Conservation (phyloP, 1,140 invertebrate genomes). For the Sinonovacula constricta region DNA sequence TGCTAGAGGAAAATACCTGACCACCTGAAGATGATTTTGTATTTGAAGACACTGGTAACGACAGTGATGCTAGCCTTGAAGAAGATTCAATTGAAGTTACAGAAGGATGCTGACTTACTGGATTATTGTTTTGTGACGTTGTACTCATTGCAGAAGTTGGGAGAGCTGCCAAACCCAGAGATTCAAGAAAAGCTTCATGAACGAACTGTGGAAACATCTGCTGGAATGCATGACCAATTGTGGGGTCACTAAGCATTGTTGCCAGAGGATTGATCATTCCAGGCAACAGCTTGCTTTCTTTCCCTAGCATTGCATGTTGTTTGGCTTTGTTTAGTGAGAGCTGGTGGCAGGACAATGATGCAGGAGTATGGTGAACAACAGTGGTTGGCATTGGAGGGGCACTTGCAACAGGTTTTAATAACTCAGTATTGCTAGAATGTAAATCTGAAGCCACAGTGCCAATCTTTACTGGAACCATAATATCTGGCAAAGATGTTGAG, state of each 20-base stretch:
- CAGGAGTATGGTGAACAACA: constrained; percentile 49
- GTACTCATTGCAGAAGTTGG: neutral
- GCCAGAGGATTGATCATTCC: constrained; percentile 32
- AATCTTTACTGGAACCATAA: neutral
- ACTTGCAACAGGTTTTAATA: constrained; percentile 26
- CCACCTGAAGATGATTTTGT: neutral
- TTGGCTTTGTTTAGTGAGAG: constrained; percentile 41
- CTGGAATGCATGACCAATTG: constrained; percentile 36
- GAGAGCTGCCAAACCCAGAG: neutral
- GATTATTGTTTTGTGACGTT: neutral
- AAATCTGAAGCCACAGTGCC: neutral
- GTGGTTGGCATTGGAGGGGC: constrained; percentile 40
- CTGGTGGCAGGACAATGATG: constrained; percentile 39
- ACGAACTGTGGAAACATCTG: constrained; percentile 50
- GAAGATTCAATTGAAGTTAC: neutral
- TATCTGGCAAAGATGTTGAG: neutral
- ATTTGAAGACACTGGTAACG: neutral
- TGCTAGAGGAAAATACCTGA: neutral
- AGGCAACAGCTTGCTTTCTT: neutral
- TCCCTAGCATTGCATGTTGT: constrained; percentile 28
- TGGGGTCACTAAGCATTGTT: constrained; percentile 40
- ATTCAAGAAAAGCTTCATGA: constrained; percentile 32
- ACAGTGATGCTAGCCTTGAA: neutral
- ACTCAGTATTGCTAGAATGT: neutral
- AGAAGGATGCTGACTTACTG: neutral